phyloP scores from a whole-genome alignment of 2,797 vertebrate species.

The Otus scops region DNA sequence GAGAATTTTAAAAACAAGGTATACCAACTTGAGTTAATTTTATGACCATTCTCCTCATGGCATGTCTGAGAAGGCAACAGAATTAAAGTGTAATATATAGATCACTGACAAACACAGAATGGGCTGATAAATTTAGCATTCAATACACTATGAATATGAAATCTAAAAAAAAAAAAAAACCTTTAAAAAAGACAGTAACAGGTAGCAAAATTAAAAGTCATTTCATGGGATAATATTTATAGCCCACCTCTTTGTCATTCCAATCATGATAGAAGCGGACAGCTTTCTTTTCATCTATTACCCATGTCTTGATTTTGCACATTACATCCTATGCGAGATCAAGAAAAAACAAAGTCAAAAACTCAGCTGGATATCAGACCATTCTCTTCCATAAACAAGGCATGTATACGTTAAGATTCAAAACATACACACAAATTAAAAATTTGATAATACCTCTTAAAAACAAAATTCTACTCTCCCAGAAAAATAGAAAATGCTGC shows the following conservation, averaged over 20 bases:
- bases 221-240: slow-evolving; percentile 70
- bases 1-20: slow-evolving; percentile 24
- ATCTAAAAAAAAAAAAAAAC: background rate
- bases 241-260: slow-evolving; percentile 95
- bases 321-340: slow-evolving; percentile 91
- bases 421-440: slow-evolving; percentile 74
- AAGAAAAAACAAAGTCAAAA: slow-evolving; percentile 87
- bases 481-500: slow-evolving; percentile 11
- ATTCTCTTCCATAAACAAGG: slow-evolving; percentile 86
- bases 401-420: slow-evolving; percentile 79
- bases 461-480: background rate
- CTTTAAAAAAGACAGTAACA: slow-evolving; percentile 5
- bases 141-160: background rate
- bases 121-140: background rate
- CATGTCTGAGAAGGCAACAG: slow-evolving; percentile 3
- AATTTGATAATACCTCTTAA: background rate
- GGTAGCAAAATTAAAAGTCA: slow-evolving; percentile 50
- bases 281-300: slow-evolving; percentile 93
- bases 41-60: background rate
- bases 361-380: slow-evolving; percentile 84
- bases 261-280: slow-evolving; percentile 90
- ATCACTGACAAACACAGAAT: background rate
- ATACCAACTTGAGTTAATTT: background rate
- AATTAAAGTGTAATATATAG: background rate
- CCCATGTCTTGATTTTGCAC: slow-evolving; percentile 97